phyloP scores from a whole-genome alignment of 2,113 vertebrate genomes.

The Psittacus erithacus region DNA sequence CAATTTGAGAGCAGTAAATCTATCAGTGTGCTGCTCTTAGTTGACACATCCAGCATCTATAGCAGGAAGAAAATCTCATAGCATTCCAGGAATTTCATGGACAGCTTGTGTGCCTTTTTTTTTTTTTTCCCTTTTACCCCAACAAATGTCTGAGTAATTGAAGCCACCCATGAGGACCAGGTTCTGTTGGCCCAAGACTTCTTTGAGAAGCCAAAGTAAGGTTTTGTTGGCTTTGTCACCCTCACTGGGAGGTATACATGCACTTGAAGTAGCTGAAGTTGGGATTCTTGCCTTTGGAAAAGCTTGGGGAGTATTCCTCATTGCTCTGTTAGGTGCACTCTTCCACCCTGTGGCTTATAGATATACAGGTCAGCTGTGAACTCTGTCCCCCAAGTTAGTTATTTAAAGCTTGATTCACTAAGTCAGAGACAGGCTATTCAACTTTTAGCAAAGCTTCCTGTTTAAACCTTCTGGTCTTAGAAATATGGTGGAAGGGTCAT shows the following conservation, averaged over 20 bases:
- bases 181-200: neutral
- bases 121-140: neutral
- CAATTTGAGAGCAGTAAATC: neutral
- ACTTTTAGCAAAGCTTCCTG: neutral
- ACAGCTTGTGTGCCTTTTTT: neutral
- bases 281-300: neutral
- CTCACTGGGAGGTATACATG: neutral
- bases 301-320: neutral
- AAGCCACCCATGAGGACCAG: neutral
- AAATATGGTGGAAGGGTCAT: neutral
- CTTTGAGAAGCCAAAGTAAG: neutral
- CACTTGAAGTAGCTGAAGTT: neutral
- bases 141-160: neutral
- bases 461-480: neutral
- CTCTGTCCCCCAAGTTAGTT: fast-evolving
- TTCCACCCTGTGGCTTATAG: neutral
- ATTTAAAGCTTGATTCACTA: neutral
- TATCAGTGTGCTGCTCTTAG: neutral
- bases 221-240: neutral
- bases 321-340: fast-evolving
- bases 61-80: neutral
- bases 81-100: neutral
- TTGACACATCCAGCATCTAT: neutral
- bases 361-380: neutral
- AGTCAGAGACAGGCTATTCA: neutral